Percentiles rank a stretch among this genome's conserved stretches.
Conservation (phyloP, 2,797 vertebrate species). For the Enteromius fasciolatus region DNA sequence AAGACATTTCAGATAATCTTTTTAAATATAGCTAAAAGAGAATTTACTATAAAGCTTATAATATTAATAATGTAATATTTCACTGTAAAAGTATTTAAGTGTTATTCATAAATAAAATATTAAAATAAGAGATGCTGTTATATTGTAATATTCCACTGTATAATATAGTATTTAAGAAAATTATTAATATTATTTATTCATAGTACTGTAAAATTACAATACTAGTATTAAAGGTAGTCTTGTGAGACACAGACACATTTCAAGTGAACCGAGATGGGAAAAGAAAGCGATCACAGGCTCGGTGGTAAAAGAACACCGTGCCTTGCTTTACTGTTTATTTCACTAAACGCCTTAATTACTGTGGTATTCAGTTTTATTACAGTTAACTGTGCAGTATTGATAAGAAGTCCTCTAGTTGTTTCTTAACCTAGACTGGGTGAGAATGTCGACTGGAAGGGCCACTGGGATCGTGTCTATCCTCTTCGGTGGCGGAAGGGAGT, state of each 20-base stretch:
- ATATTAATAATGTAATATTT: background rate
- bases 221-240: background rate
- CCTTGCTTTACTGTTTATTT: no score
- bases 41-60: background rate
- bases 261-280: no score
- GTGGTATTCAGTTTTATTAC: background rate
- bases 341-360: background rate
- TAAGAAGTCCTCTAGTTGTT: background rate
- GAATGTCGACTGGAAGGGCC: background rate
- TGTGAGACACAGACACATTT: background rate
- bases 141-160: background rate
- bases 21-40: background rate
- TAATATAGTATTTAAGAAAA: background rate
- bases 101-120: background rate
- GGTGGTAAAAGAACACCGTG: background rate
- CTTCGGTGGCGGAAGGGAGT: background rate
- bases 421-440: background rate
- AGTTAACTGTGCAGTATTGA: background rate
- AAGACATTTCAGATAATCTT: no score
- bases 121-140: no score
- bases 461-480: background rate
- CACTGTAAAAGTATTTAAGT: background rate
- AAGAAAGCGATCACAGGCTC: background rate
- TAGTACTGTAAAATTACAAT: background rate
- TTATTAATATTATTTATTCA: background rate